Percentiles rank a stretch among this genome's conserved stretches.
These are phyloP conservation scores for Anguilla japonica DNA, from an alignment of 2,113 vertebrate species.

Conservation along the genomic window DNA sequence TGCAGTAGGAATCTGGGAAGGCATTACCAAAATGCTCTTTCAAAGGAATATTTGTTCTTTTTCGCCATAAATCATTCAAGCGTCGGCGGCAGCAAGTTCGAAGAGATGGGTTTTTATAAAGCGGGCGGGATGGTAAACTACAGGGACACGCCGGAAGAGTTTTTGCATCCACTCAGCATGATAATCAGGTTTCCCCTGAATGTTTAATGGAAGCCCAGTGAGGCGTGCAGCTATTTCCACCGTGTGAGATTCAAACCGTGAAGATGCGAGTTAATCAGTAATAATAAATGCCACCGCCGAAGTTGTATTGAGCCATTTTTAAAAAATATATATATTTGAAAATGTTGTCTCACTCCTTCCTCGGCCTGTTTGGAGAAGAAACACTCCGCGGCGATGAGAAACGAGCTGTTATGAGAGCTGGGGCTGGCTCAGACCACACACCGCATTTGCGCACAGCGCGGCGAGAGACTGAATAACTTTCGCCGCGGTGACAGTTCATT, in stretches of 20 bases:
- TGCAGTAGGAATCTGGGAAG: background rate
- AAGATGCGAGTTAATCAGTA: constrained; percentile 1
- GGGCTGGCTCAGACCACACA: too few species aligned
- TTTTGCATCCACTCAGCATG: background rate
- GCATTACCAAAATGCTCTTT: background rate
- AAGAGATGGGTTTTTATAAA: background rate
- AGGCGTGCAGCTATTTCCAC: background rate
- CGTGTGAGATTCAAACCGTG: constrained; percentile 1
- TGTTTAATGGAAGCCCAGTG: constrained; percentile 3
- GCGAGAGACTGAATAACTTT: too few species aligned
- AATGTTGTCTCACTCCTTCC: background rate
- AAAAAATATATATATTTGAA: background rate
- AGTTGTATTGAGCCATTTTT: background rate
- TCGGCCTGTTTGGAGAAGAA: constrained; percentile 33
- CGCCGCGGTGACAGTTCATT: background rate
- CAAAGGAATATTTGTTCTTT: background rate
- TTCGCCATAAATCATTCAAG: background rate
- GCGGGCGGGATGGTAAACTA: background rate
- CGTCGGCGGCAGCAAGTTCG: background rate
- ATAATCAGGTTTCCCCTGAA: background rate
- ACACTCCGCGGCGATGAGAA: too few species aligned
- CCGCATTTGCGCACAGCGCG: too few species aligned
- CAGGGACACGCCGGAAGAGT: background rate
- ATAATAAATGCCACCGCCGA: background rate
- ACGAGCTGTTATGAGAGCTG: too few species aligned